These are phyloP conservation scores for Mormyrus hasselquistii DNA, from an alignment of 2,797 vertebrate genomes.

Conservation along the genomic window DNA sequence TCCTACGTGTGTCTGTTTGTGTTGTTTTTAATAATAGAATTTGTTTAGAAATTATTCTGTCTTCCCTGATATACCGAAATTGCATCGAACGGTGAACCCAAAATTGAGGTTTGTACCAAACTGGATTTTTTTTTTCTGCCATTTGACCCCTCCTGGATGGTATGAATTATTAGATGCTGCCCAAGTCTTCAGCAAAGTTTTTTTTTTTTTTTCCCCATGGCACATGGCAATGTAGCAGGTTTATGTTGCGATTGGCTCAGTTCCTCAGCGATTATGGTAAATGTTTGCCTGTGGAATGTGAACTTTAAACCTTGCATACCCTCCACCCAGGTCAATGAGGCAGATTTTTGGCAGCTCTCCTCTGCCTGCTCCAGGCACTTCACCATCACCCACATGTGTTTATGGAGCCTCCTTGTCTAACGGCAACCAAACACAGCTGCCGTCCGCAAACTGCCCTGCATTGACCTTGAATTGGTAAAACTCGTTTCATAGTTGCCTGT, in stretches of 20 bases:
- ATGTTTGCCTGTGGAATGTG: neutral
- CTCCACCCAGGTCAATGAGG: neutral
- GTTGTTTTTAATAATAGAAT: neutral
- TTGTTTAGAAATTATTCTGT: neutral
- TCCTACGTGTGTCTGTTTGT: neutral
- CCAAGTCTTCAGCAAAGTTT: neutral
- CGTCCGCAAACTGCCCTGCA: neutral
- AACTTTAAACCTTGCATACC: neutral
- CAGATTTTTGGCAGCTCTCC: neutral
- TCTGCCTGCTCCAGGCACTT: neutral
- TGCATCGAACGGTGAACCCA: neutral
- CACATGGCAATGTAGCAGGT: neutral
- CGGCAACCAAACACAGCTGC: neutral
- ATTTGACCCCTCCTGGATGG: neutral
- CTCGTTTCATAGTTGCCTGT: neutral
- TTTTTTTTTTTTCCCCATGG: too few species aligned
- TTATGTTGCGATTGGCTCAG: neutral
- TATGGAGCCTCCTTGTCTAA: neutral
- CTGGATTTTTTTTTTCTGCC: neutral
- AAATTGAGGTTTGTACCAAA: neutral
- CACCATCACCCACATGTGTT: neutral
- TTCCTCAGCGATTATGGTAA: neutral
- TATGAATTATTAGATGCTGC: neutral
- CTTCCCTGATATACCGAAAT: neutral
- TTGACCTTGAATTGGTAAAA: neutral